Percentiles rank a stretch among this genome's conserved stretches.
Conservation (phyloP, 2,888 invertebrate species). For the Papilio demoleus region DNA sequence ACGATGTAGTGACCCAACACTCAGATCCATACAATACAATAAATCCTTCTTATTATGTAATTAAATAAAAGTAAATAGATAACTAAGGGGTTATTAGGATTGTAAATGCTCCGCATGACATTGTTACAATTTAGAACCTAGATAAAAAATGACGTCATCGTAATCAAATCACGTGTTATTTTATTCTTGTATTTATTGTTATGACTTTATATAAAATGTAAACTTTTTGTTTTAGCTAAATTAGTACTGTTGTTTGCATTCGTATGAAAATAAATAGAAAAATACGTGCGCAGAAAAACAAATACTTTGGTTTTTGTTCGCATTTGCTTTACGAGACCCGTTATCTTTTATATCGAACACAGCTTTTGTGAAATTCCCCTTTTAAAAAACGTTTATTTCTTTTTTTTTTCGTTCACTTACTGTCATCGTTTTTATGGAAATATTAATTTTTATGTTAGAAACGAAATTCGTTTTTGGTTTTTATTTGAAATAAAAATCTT, state of each 20-base stretch:
- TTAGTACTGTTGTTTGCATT: constrained; percentile 17
- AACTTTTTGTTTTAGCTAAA: constrained; percentile 18
- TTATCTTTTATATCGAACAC: constrained; percentile 31
- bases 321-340: constrained; percentile 27
- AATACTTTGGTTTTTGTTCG: constrained; percentile 21
- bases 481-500: not conserved
- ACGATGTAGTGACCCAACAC: too few relatives aligned
- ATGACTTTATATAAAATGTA: not conserved
- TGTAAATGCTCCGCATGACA: too few relatives aligned
- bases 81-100: too few relatives aligned
- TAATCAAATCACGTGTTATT: not conserved
- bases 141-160: not conserved
- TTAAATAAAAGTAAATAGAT: too few relatives aligned
- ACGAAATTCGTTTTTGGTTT: constrained; percentile 4
- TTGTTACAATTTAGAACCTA: not conserved
- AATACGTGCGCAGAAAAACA: constrained; percentile 15
- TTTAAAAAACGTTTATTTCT: constrained; percentile 14
- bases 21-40: too few relatives aligned
- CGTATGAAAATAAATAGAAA: constrained; percentile 20
- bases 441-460: constrained; percentile 15
- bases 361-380: constrained; percentile 28
- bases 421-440: constrained; percentile 6
- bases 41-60: too few relatives aligned
- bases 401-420: not conserved
- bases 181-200: not conserved